phyloP scores from a whole-genome alignment of 2,797 vertebrate genomes.

The Mormyrops boulengeri region DNA sequence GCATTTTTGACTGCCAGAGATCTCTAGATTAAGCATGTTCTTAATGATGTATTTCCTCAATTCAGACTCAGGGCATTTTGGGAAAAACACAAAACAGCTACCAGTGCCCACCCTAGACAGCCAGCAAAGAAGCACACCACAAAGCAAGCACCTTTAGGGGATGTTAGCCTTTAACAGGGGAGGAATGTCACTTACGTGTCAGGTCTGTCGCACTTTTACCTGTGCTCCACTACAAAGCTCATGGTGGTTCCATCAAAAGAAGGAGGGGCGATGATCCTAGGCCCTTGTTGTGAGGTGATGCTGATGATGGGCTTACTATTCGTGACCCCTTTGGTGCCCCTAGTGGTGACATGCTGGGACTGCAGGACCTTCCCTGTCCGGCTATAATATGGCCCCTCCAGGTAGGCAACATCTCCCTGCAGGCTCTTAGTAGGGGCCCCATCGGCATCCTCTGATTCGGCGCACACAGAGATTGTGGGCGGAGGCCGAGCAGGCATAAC shows the following conservation, averaged over 20 bases:
- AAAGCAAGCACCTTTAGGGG: neutral
- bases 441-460: slow-evolving; percentile 41
- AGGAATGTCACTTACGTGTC: slow-evolving; percentile 39
- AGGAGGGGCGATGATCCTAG: slow-evolving; percentile 82
- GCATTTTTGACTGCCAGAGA: neutral
- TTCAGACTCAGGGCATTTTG: neutral
- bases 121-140: neutral
- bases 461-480: slow-evolving; percentile 52
- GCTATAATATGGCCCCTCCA: slow-evolving; percentile 81
- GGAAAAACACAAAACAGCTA: neutral
- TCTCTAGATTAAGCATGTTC: neutral
- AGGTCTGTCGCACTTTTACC: slow-evolving; percentile 52
- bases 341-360: slow-evolving; percentile 34
- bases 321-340: slow-evolving; percentile 23
- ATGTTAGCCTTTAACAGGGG: neutral
- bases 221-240: slow-evolving; percentile 96
- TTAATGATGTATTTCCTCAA: neutral
- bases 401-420: slow-evolving; percentile 56
- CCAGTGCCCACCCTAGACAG: neutral
- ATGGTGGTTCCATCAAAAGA: slow-evolving; percentile 94
- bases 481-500: slow-evolving; percentile 62
- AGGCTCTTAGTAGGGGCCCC: slow-evolving; percentile 41
- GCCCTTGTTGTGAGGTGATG: slow-evolving; percentile 83
- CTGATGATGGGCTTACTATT: slow-evolving; percentile 77
- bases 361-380: slow-evolving; percentile 57